Base-by-base conservation (phyloP, 2,113 vertebrate species). In the Platanista minor region DNA sequence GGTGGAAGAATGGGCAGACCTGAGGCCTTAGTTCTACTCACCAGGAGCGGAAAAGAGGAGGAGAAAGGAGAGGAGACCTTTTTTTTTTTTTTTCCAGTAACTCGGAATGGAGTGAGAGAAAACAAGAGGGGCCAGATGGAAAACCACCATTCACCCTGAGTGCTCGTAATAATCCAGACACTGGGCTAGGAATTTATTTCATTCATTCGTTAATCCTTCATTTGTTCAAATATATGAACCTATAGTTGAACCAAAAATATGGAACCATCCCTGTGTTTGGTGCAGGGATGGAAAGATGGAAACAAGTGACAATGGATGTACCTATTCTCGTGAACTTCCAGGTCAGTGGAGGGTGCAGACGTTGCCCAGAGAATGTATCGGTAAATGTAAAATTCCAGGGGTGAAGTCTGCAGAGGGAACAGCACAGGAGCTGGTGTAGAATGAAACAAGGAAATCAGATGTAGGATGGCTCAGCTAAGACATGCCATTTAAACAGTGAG, bases 1-100 rank as follows among this genome's bases (percentile, higher is more conserved):
- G 18, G 29, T 5, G 0, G 1, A 67, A 67, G 67, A 61, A 75
- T 1, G 12, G 33, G 18, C 10, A 59, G 13, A 1, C 9, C 8
- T 77, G 18, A 49, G n/a, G 9, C 20, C 5, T 78, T 78, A 31
- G 3, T 49, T 74, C 41, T 59, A 36, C 18, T 61, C 43, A 64
- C 7, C 14, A 21, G 27, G 17, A 81, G 12, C 21, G 69, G 27
- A 71, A 82, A 17, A 14, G 54, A 27, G 52, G 49, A 71, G 36
- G 1, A 10, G 25, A 89, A 52, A 18, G 15, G 52, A 52, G 49
- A 52, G 15, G 49, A 52, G 52, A 52, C 15, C 15, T 17, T 52
- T 52, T 52, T 52, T 52, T 52, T 49, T 46, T 49, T 49, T 52
- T 17, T 52, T 52, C 59, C 12, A 69, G 33, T 2, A 88, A 52